Evolutionary conservation across 2,888 invertebrate species (phyloP).

Genomic region (Paralinhomoeus sp.): DNA sequence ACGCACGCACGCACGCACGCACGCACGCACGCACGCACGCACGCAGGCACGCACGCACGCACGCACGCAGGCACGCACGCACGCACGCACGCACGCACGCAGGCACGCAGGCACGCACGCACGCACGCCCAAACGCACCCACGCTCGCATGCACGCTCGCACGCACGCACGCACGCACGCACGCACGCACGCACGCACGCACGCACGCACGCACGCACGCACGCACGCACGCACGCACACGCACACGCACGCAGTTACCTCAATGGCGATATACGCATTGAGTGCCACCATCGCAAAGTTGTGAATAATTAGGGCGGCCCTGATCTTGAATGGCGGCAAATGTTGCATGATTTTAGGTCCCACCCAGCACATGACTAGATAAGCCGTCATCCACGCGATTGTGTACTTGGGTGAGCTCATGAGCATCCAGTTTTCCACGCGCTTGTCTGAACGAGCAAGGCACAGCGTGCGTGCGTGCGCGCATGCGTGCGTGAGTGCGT

Average conservation of each 20-base stretch:
- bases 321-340: no score
- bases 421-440: no score
- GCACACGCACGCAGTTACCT: neutral
- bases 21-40: conserved; percentile 7
- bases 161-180: conserved; percentile 1
- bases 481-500: no score
- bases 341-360: no score
- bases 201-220: conserved; percentile 1
- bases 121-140: neutral
- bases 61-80: conserved; percentile 2
- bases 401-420: no score
- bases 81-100: conserved; percentile 3
- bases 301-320: no score
- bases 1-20: conserved; percentile 6
- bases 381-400: no score
- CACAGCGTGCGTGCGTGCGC: no score
- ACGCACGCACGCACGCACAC: conserved; percentile 2
- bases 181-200: conserved; percentile 1
- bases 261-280: no score
- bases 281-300: no score
- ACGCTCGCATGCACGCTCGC: neutral
- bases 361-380: no score
- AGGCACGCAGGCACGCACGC: conserved; percentile 2
- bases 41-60: conserved; percentile 6
- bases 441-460: no score